These are phyloP conservation scores for Hemicentrotus pulcherrimus DNA, from an alignment of 35 echinoderm and acorn worm species.

Conservation along the genomic window DNA sequence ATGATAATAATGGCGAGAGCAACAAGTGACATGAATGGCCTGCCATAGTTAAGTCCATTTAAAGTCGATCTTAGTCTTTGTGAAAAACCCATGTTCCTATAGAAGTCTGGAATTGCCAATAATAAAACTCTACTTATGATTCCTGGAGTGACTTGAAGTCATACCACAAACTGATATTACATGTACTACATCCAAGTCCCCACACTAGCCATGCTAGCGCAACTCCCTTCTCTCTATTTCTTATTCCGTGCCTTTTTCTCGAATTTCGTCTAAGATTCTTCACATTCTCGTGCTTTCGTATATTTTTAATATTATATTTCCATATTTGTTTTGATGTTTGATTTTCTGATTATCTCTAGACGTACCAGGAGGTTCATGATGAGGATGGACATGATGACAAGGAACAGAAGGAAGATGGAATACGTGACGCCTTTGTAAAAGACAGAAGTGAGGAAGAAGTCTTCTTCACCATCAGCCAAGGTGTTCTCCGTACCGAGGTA, in stretches of 20 bases:
- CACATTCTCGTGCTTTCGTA: not conserved
- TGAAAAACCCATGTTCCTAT: no score
- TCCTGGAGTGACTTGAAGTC: not conserved
- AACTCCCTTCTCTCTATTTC: not conserved
- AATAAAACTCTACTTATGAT: no score
- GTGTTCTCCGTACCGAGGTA: constrained; percentile 47
- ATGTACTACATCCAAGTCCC: not conserved
- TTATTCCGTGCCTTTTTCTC: not conserved
- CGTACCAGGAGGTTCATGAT: constrained; percentile 70
- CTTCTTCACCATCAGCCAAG: constrained; percentile 24
- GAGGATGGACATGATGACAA: constrained; percentile 69
- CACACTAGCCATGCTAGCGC: not conserved
- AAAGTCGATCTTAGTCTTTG: no score
- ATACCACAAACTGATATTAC: not conserved
- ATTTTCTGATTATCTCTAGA: not conserved
- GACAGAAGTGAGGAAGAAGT: constrained; percentile 41
- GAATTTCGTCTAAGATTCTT: not conserved
- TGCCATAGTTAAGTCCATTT: no score
- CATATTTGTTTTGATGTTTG: not conserved
- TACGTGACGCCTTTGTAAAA: constrained; percentile 59
- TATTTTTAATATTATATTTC: no score
- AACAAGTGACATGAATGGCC: no score
- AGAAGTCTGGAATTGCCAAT: no score
- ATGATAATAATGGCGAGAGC: no score
- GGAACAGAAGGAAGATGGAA: constrained; percentile 50